phyloP scores from a whole-genome alignment of 2,888 invertebrate genomes.

The Drosophila flavopinicola region DNA sequence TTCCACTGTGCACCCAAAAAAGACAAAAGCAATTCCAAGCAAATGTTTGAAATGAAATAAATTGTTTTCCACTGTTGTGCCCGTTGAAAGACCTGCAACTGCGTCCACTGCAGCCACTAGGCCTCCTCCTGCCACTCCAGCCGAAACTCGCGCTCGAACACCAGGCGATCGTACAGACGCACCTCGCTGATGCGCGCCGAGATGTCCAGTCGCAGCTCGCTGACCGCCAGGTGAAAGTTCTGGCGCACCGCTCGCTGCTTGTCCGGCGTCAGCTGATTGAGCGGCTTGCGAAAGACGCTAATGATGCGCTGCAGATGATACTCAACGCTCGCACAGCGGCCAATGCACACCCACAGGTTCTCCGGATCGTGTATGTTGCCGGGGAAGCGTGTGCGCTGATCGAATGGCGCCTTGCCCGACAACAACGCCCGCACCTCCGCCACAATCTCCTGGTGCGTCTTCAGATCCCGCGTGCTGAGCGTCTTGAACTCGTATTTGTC shows the following conservation, averaged over 20 bases:
- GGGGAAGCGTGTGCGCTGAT: slow-evolving; percentile 77
- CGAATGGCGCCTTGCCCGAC: slow-evolving; percentile 72
- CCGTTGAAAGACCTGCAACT: slow-evolving; percentile 18
- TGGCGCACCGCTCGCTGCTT: slow-evolving; percentile 79
- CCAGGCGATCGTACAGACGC: slow-evolving; percentile 74
- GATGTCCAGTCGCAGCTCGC: slow-evolving; percentile 79
- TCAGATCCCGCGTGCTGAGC: slow-evolving; percentile 67
- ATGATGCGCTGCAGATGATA: slow-evolving; percentile 80
- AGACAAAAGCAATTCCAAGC: slow-evolving; percentile 40
- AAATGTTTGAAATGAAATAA: slow-evolving; percentile 45
- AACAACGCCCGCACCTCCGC: slow-evolving; percentile 72
- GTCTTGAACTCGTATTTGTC: slow-evolving; percentile 81
- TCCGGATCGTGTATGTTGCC: slow-evolving; percentile 78
- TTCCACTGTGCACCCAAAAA: slow-evolving; percentile 58
- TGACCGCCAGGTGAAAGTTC: slow-evolving; percentile 80
- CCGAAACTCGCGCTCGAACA: slow-evolving; percentile 79
- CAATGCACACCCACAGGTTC: slow-evolving; percentile 79
- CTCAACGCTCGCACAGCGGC: slow-evolving; percentile 80
- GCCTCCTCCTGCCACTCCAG: slow-evolving; percentile 76
- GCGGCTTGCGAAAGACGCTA: slow-evolving; percentile 76
- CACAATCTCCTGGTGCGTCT: slow-evolving; percentile 74
- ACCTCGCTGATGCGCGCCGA: slow-evolving; percentile 80
- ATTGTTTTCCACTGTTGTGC: slow-evolving; percentile 55
- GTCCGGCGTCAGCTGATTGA: slow-evolving; percentile 75
- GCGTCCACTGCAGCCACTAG: slow-evolving; percentile 32